These are phyloP conservation scores for Tetramorium bicarinatum DNA, from an alignment of 2,888 invertebrate species.

Conservation along the genomic window DNA sequence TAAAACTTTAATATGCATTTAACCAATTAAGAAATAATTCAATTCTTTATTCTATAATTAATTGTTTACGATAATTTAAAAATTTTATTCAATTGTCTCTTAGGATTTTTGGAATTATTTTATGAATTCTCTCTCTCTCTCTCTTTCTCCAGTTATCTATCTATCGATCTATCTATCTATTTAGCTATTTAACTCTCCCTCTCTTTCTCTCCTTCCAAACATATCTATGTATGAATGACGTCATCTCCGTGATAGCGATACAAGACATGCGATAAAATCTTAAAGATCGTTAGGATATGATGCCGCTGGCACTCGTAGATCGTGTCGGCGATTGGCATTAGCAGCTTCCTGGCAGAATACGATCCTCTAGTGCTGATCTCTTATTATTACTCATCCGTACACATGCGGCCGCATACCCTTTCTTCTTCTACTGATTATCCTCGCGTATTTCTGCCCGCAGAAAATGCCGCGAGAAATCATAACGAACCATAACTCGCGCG, in stretches of 20 bases:
- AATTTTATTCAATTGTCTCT: not conserved
- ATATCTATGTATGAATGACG: conserved; percentile 38
- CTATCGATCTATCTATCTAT: not conserved
- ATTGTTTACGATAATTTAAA: not conserved
- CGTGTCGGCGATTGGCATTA: conserved; percentile 59
- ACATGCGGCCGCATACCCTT: conserved; percentile 61
- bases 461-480: conserved; percentile 76
- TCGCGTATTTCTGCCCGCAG: conserved; percentile 58
- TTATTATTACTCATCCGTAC: conserved; percentile 53
- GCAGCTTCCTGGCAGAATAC: conserved; percentile 59
- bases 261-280: conserved; percentile 53
- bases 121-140: not conserved
- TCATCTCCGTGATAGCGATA: conserved; percentile 51
- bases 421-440: conserved; percentile 69
- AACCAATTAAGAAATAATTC: not conserved
- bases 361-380: conserved; percentile 25
- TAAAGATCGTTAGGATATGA: conserved; percentile 56
- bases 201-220: not conserved
- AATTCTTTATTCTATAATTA: not conserved
- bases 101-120: not conserved
- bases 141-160: not conserved
- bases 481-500: conserved; percentile 76
- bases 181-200: not conserved
- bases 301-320: conserved; percentile 54
- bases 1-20: not conserved